Evolutionary conservation across 2,113 vertebrate genomes (phyloP), one percentile per base, ranked within the genome.

Genomic region (Stigmatopora nigra): DNA sequence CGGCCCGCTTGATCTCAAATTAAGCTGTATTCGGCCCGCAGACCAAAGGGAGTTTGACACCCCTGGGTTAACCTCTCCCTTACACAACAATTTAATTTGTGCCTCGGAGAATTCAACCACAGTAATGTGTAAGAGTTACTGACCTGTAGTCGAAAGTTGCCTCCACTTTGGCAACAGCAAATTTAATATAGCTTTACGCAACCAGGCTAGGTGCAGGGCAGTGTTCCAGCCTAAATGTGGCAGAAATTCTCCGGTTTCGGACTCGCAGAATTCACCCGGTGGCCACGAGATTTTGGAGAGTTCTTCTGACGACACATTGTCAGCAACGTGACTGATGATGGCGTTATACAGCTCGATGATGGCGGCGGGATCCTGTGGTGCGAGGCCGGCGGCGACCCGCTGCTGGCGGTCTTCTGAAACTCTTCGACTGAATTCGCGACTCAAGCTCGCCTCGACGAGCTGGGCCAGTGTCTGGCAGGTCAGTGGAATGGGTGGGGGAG

Each of bases 231-330:
- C 88, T 70, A 90, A 83, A 64, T 94, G 93, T 14, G 97, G 95
- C 63, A 98, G 84, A 55, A 91, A 69, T 19, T 75, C 83, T 15
- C 71, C 90, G 55, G 86, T 92, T 0, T 91, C 90, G 0, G 87
- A 86, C 62, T 88, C 76, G 8, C 85, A 89, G 70, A 98, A 98
- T 72, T 99, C 96, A 0, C 79, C 71, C 0, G 95, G 84, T 3
- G 96, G 97, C 95, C 95, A 99, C 0, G 94, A 98, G 53, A 96
- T 86, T 55, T 85, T 76, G 38, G 80, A 82, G 4, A 98, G 87
- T 31, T 90, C 88, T 59, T 89, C 84, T 0, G 92, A 93, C 12
- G 94, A 90, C 15, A 90, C 92, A 3, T 82, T 83, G 1, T 88
- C 86, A 0, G 96, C 89, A 11, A 97, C 66, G 64, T 94, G 94